phyloP scores from a whole-genome alignment of 2,113 vertebrate species.

The Mesembrinibis cayennensis region DNA sequence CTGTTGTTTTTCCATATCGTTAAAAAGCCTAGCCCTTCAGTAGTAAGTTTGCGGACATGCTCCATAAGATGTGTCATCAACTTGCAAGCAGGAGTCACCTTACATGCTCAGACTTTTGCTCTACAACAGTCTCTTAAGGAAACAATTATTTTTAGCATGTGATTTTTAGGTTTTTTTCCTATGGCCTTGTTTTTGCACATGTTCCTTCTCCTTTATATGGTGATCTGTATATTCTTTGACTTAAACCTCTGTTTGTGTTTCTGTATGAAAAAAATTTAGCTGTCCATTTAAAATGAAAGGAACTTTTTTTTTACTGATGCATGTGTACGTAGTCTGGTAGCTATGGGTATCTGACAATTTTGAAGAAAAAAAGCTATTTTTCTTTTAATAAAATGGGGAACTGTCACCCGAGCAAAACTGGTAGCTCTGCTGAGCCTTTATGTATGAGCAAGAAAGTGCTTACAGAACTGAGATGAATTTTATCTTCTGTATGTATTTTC shows the following conservation, averaged over 20 bases:
- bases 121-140: background rate
- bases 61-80: background rate
- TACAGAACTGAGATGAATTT: background rate
- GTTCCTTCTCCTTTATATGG: background rate
- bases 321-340: background rate
- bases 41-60: accelerated
- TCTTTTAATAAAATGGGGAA: background rate
- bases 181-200: background rate
- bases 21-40: background rate
- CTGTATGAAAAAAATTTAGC: background rate
- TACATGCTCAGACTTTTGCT: background rate
- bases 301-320: background rate
- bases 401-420: background rate
- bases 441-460: background rate
- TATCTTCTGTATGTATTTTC: background rate
- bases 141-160: background rate
- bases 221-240: background rate
- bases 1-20: background rate
- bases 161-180: background rate
- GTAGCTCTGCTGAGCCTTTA: background rate
- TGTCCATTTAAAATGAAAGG: background rate
- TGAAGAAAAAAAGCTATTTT: background rate
- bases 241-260: background rate
- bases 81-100: background rate
- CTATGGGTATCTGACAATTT: background rate